phyloP scores from a whole-genome alignment of 2,797 vertebrate genomes.

The Otolemur crassicaudatus region DNA sequence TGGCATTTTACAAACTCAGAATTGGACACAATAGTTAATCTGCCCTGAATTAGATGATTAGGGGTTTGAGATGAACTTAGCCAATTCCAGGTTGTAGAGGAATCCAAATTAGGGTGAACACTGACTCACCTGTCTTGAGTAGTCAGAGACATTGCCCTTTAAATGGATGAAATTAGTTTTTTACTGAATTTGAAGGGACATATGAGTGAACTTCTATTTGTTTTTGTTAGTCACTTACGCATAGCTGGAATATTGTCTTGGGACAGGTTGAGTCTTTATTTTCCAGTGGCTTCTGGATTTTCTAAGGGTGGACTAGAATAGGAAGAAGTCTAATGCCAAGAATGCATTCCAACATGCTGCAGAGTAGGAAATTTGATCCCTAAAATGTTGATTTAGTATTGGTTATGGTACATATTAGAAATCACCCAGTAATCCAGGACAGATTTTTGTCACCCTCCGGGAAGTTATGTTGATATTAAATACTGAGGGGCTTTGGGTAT shows the following conservation, averaged over 20 bases:
- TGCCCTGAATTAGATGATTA: not conserved
- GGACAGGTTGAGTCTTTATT: constrained; percentile 64
- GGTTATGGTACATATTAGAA: constrained; percentile 82
- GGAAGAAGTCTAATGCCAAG: constrained; percentile 73
- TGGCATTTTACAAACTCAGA: constrained; percentile 54
- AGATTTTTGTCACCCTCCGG: constrained; percentile 73
- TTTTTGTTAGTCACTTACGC: constrained; percentile 61
- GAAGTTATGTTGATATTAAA: constrained; percentile 72
- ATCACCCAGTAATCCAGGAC: constrained; percentile 80
- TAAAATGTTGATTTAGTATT: constrained; percentile 79
- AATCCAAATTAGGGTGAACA: constrained; percentile 37
- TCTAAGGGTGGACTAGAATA: constrained; percentile 54
- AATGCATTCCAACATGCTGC: constrained; percentile 72
- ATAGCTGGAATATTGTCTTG: constrained; percentile 60
- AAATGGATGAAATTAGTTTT: constrained; percentile 52
- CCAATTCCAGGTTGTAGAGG: constrained; percentile 44
- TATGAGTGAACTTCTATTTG: constrained; percentile 58
- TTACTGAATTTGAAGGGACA: constrained; percentile 48
- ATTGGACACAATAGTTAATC: not conserved
- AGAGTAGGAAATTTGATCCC: constrained; percentile 75
- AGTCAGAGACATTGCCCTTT: not conserved
- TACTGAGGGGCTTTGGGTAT: constrained; percentile 54
- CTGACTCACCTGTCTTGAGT: not conserved
- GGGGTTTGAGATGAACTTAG: constrained; percentile 14
- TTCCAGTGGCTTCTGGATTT: constrained; percentile 59